Evolutionary conservation across 1,140 invertebrate species (phyloP), one percentile per base, ranked within the genome.

Genomic region (Drosophila elegans): DNA sequence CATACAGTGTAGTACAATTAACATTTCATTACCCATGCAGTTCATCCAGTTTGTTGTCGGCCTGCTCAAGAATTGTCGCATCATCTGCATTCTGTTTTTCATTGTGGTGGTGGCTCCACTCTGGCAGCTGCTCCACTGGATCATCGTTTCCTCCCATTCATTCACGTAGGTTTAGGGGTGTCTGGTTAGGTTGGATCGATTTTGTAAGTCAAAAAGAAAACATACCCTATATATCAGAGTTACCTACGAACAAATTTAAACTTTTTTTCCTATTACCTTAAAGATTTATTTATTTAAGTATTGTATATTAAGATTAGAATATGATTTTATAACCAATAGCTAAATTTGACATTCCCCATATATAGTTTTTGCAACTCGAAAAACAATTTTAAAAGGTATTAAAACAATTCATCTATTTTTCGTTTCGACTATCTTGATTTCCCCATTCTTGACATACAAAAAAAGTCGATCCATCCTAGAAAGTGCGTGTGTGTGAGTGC

Each of bases 41-140:
- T 67, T 86, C 62, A 88, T 84, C 59, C 64, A 76, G 54, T 80
- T 80, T 78, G 78, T 88, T 73, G 60, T 80, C 61, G 62, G 85
- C 48, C 48, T 84, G 80, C 80, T 89, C 66, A 89, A 80, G 69
- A 89, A 89, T 72, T 89, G 77, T 78, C 84, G 84, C 55, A 89
- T 89, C 68, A 80, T 89, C 46, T 89, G 77, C 69, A 89, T 89
- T 52, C 52, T 89, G 12, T 62, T 90, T 53, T 60, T 89, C 16
- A 78, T 84, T 66, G 84, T 89, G 45, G 41, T 89, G 48, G 54
- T 78, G 29, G 53, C 73, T 39, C 84, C 84, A 7, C 52, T 89
- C 2, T 72, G 71, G 74, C 84, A 89, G 32, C 63, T 89, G 29
- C 32, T 90, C 6, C 61, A 76, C n/a, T 89, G 85, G 84, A 45